A percentile compares a stretch with the other conserved stretches of the same genome.
Conservation (phyloP, 2,888 invertebrate species). For the Phasia obesa region DNA sequence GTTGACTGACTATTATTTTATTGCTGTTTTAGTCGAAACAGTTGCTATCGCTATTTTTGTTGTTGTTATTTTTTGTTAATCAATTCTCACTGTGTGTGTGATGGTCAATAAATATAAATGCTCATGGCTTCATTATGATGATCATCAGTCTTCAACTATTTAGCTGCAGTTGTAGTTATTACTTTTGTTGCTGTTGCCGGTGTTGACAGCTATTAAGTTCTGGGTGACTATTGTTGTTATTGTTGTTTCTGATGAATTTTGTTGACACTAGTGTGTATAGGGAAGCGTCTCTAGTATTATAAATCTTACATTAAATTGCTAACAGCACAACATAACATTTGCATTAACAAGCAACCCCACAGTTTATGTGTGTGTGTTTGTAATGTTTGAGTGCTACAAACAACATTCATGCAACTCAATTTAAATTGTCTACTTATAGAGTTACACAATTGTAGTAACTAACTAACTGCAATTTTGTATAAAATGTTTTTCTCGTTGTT, state of each 20-base stretch:
- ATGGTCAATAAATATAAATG: constrained; percentile 63
- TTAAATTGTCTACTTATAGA: constrained; percentile 69
- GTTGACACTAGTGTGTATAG: constrained; percentile 14
- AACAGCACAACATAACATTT: constrained; percentile 61
- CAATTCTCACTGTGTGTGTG: constrained; percentile 60
- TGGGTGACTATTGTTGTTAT: not conserved
- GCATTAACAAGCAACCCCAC: constrained; percentile 60
- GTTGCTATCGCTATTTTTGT: not conserved
- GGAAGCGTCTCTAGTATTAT: constrained; percentile 25
- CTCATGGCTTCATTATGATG: too few relatives aligned
- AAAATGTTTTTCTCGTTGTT: constrained; percentile 30
- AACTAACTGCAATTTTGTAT: constrained; percentile 63
- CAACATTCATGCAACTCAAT: constrained; percentile 64
- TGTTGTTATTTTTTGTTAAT: constrained; percentile 51
- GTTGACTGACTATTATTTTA: not conserved
- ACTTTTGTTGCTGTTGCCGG: not conserved
- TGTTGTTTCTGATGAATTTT: constrained; percentile 38
- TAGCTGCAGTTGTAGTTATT: constrained; percentile 7
- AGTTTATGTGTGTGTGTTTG: constrained; percentile 31
- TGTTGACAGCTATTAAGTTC: constrained; percentile 15
- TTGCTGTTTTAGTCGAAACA: constrained; percentile 9
- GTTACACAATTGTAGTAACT: constrained; percentile 66
- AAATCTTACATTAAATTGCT: constrained; percentile 60
- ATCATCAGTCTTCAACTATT: too few relatives aligned
- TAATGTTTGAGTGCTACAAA: constrained; percentile 36